These are phyloP conservation scores for Gonioctena quinquepunctata DNA, from an alignment of 1,140 invertebrate genomes.

Conservation along the genomic window DNA sequence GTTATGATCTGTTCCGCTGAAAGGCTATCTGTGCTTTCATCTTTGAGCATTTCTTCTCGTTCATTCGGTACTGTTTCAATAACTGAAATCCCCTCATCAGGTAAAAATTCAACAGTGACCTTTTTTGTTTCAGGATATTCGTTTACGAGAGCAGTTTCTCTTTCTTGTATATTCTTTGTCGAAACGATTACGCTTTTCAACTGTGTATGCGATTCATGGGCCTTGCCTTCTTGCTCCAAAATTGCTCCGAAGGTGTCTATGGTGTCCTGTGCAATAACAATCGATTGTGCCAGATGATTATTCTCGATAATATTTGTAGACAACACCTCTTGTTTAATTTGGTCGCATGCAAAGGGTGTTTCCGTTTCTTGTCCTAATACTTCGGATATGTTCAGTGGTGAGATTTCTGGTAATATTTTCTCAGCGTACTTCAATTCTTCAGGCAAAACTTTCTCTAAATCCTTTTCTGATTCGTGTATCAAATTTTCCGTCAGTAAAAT, in stretches of 20 bases:
- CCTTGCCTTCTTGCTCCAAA: conserved; percentile 25
- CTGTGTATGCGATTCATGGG: conserved; percentile 47
- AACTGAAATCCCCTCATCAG: conserved; percentile 50
- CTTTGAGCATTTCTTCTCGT: conserved; percentile 52
- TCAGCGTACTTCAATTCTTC: conserved; percentile 53
- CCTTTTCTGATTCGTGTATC: conserved; percentile 59
- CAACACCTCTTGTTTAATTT: conserved; percentile 51
- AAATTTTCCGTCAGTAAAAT: conserved; percentile 58
- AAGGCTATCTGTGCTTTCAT: neutral
- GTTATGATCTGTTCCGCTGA: conserved; percentile 22
- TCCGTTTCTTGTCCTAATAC: conserved; percentile 60
- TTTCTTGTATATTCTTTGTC: conserved; percentile 57
- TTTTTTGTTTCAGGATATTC: conserved; percentile 25
- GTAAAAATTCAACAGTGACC: conserved; percentile 34
- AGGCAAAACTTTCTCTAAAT: conserved; percentile 52
- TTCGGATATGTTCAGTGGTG: conserved; percentile 57
- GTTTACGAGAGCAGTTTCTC: conserved; percentile 46
- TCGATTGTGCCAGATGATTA: conserved; percentile 23
- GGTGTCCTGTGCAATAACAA: conserved; percentile 34
- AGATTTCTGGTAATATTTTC: conserved; percentile 54
- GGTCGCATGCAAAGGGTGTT: conserved; percentile 44
- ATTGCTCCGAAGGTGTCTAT: conserved; percentile 24
- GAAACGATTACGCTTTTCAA: conserved; percentile 58
- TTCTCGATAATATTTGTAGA: conserved; percentile 37
- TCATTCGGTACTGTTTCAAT: conserved; percentile 55